A percentile compares a stretch with the other conserved stretches of the same genome.
These are phyloP conservation scores for Carlito syrichta DNA, from an alignment of 2,113 vertebrate genomes.

Conservation along the genomic window DNA sequence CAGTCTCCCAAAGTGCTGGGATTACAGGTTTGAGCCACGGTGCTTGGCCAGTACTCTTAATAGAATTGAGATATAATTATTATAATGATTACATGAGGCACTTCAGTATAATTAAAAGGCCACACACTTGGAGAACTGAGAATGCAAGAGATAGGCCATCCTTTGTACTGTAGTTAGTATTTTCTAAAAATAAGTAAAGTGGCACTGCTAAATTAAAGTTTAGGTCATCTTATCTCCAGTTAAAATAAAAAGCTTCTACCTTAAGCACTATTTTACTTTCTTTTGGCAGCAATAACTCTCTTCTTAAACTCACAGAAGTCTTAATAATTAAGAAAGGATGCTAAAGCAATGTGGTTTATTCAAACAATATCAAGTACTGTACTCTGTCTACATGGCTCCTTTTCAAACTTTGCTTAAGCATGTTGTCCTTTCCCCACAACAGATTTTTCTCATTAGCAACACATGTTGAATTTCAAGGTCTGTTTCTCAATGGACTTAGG, in stretches of 20 bases:
- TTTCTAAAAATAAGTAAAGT: constrained; percentile 37
- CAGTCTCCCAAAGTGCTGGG: too few relatives aligned
- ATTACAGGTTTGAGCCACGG: too few relatives aligned
- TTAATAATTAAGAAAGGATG: constrained; percentile 40
- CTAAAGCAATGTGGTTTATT: background rate
- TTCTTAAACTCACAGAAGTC: background rate
- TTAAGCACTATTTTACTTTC: background rate
- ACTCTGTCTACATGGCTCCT: background rate
- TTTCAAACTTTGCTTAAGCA: constrained; percentile 7
- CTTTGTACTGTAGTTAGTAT: background rate
- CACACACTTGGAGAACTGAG: background rate
- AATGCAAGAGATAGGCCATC: background rate
- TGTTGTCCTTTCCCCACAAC: background rate
- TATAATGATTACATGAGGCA: background rate
- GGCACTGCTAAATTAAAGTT: constrained; percentile 18
- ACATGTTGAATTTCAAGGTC: constrained; percentile 25
- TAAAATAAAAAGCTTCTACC: constrained; percentile 62
- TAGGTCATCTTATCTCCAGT: constrained; percentile 37
- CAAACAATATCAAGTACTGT: background rate
- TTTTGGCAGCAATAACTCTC: constrained; percentile 25
- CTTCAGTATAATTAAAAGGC: background rate
- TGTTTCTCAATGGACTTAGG: background rate
- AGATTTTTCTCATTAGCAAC: constrained; percentile 55
- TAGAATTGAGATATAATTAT: background rate
- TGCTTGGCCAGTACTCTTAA: background rate